Evolutionary conservation across 2,797 vertebrate species (phyloP).

Genomic region (Coregonus suidteri): DNA sequence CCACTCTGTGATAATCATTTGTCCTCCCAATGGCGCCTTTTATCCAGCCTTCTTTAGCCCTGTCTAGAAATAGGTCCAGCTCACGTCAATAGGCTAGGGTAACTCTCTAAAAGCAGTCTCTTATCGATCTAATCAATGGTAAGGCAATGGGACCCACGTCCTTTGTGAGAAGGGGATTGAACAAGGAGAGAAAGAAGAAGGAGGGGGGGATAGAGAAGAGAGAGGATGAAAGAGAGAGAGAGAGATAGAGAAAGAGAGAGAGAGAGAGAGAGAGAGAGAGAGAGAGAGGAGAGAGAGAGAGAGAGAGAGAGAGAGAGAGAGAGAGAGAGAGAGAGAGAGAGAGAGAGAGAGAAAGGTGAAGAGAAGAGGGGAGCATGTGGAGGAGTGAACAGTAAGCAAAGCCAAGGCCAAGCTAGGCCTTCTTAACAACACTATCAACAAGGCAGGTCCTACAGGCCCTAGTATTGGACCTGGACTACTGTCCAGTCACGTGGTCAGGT

Average conservation of each 20-base stretch:
- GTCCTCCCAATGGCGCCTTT: not conserved
- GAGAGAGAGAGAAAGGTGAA: too few species aligned
- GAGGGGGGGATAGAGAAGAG: not conserved
- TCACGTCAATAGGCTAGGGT: slow-evolving; percentile 45
- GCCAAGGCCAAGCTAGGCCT: too few species aligned
- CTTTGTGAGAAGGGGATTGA: slow-evolving; percentile 36
- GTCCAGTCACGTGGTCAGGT: too few species aligned
- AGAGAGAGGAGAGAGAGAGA: too few species aligned
- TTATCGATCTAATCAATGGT: slow-evolving; percentile 57
- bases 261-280: not conserved
- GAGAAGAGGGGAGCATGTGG: too few species aligned
- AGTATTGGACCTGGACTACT: too few species aligned
- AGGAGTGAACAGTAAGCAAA: too few species aligned
- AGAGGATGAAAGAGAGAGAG: not conserved
- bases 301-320: too few species aligned
- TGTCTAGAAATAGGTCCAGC: slow-evolving; percentile 32
- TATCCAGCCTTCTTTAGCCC: not conserved
- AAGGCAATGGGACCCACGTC: slow-evolving; percentile 33
- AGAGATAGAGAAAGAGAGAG: not conserved
- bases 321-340: too few species aligned
- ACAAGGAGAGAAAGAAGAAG: slow-evolving; percentile 38
- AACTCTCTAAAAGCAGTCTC: slow-evolving; percentile 56
- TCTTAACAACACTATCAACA: too few species aligned
- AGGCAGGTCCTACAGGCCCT: too few species aligned
- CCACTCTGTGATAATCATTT: slow-evolving; percentile 52